Conservation (phyloP, 2,113 vertebrate species). For the Nematolebias whitei region DNA sequence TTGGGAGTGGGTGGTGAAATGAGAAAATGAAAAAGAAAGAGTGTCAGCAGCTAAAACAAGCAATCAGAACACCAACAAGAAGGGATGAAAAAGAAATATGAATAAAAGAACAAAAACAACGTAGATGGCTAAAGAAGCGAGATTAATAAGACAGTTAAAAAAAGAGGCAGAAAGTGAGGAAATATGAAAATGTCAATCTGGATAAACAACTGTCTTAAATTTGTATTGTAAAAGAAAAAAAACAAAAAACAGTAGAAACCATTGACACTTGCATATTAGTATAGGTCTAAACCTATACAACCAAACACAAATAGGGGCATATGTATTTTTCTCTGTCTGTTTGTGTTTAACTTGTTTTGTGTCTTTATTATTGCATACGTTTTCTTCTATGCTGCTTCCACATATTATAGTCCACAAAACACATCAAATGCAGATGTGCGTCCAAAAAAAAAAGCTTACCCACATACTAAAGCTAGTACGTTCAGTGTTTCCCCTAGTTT, state of each 20-base stretch:
- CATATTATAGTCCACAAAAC: not conserved
- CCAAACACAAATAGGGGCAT: too few relatives aligned
- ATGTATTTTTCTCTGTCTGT: too few relatives aligned
- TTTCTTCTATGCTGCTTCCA: not conserved
- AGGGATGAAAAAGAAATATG: too few relatives aligned
- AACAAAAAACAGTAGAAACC: not conserved
- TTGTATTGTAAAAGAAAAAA: too few relatives aligned
- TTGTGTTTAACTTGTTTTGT: not conserved
- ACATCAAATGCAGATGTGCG: not conserved
- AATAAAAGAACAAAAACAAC: not conserved
- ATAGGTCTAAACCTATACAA: too few relatives aligned
- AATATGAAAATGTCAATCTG: not conserved
- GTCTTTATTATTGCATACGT: not conserved
- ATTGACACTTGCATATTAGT: not conserved
- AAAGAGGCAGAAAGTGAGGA: not conserved
- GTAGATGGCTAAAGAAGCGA: not conserved
- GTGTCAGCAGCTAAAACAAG: too few relatives aligned
- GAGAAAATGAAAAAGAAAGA: too few relatives aligned
- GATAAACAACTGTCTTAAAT: not conserved
- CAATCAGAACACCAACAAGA: too few relatives aligned
- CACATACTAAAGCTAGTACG: slow-evolving; percentile 4
- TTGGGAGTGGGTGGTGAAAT: too few relatives aligned
- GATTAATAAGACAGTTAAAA: not conserved
- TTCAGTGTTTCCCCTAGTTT: too few relatives aligned
- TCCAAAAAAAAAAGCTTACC: slow-evolving; percentile 1